Evolutionary conservation across 2,113 vertebrate genomes (phyloP).

Genomic region (Plecturocebus donacophilus): DNA sequence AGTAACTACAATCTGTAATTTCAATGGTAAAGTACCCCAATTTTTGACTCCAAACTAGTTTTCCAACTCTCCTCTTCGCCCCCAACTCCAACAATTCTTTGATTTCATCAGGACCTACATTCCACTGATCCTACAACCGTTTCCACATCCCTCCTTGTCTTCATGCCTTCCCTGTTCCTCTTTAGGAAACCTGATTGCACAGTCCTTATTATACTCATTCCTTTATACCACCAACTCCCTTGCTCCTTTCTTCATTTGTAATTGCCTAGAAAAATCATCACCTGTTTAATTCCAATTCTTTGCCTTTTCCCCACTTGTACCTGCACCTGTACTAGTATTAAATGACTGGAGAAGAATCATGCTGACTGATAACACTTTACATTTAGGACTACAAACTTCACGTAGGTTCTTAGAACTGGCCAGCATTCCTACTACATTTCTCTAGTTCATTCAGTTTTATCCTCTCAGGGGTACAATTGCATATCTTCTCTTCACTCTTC

Average conservation of each 20-base stretch:
- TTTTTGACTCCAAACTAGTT: background rate
- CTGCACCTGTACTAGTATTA: background rate
- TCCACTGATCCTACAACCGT: background rate
- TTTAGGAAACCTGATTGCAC: background rate
- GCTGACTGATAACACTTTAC: background rate
- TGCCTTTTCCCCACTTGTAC: background rate
- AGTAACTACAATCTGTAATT: background rate
- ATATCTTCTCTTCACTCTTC: background rate
- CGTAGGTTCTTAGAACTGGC: background rate
- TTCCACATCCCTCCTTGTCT: background rate
- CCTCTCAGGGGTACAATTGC: background rate
- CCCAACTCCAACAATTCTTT: background rate
- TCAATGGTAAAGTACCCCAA: background rate
- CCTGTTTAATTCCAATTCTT: background rate
- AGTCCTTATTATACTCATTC: background rate
- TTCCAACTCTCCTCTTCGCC: background rate
- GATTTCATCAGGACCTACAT: background rate
- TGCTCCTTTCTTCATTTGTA: background rate
- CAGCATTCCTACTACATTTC: background rate
- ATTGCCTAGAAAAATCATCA: background rate
- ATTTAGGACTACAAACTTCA: background rate
- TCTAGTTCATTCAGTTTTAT: background rate
- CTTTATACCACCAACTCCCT: background rate
- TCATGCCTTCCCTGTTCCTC: background rate
- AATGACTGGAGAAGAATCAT: background rate